A percentile compares a stretch with the other conserved stretches of the same genome.
Conservation (phyloP, 2,113 vertebrate species). For the Mastomys coucha region DNA sequence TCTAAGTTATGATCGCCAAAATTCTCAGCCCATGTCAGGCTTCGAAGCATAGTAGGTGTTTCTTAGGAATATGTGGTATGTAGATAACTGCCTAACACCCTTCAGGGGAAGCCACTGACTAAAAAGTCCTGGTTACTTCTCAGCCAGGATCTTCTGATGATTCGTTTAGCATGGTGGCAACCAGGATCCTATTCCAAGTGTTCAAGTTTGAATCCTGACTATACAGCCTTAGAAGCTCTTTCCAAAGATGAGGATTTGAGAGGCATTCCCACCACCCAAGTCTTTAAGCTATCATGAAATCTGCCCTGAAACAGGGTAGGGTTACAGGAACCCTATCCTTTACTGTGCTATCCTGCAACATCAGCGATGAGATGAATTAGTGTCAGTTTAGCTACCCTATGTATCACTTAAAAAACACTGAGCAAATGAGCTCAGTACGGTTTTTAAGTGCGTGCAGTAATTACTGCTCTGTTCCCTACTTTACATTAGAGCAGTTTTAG, state of each 20-base stretch:
- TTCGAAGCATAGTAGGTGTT: background rate
- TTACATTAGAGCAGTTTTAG: constrained; percentile 73
- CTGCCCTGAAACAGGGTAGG: background rate
- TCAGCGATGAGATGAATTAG: constrained; percentile 26
- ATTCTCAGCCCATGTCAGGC: background rate
- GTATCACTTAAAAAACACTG: constrained; percentile 70
- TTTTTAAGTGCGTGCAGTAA: constrained; percentile 69
- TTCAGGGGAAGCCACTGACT: background rate
- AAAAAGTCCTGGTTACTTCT: background rate
- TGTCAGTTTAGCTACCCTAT: constrained; percentile 45
- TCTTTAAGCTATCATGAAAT: background rate
- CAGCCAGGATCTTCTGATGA: background rate
- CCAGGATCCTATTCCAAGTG: background rate
- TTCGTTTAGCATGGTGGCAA: background rate
- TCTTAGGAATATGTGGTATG: background rate
- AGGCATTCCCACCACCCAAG: fast-evolving
- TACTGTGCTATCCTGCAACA: background rate
- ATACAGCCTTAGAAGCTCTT: background rate
- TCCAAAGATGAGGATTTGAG: background rate
- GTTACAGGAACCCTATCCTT: background rate
- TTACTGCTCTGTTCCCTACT: constrained; percentile 74
- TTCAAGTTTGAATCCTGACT: background rate
- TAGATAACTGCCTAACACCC: background rate
- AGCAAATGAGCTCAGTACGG: constrained; percentile 58
- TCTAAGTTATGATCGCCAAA: background rate